These are phyloP conservation scores for Apodemus speciosus DNA, from an alignment of 2,113 vertebrate species.

Conservation along the genomic window DNA sequence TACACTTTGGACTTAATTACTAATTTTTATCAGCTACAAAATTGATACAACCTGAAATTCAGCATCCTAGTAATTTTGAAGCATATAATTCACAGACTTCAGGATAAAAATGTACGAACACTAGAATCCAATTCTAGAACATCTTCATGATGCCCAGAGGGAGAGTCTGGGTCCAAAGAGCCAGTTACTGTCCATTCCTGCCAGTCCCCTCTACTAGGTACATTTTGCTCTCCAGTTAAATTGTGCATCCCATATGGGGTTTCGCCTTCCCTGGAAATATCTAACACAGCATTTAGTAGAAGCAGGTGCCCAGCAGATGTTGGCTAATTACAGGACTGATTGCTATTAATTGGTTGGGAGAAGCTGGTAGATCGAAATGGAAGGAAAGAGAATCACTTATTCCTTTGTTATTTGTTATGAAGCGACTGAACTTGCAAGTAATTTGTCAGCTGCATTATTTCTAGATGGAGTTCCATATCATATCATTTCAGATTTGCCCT, in stretches of 20 bases:
- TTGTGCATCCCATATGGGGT: not conserved
- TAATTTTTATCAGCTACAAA: not conserved
- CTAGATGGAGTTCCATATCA: not conserved
- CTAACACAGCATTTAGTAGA: not conserved
- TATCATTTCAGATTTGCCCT: slow-evolving; percentile 6
- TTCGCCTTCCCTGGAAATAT: not conserved
- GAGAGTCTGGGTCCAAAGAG: not conserved
- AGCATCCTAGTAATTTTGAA: not conserved
- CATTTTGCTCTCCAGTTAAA: not conserved
- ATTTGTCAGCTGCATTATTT: slow-evolving; percentile 29
- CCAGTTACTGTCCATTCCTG: not conserved
- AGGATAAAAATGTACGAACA: not conserved
- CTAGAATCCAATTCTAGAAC: not conserved
- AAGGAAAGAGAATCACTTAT: not conserved
- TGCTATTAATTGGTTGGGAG: slow-evolving; percentile 15
- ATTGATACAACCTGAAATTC: not conserved
- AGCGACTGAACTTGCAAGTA: not conserved
- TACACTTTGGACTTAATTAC: not conserved
- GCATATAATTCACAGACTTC: not conserved
- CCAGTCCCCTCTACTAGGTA: not conserved
- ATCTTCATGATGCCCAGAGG: not conserved
- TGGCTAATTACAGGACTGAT: slow-evolving; percentile 40
- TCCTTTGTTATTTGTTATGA: slow-evolving; percentile 28
- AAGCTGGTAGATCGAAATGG: not conserved
- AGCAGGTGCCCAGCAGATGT: slow-evolving; percentile 5